These are phyloP conservation scores for Meganola albula DNA, from an alignment of 2,888 invertebrate species.

Conservation along the genomic window DNA sequence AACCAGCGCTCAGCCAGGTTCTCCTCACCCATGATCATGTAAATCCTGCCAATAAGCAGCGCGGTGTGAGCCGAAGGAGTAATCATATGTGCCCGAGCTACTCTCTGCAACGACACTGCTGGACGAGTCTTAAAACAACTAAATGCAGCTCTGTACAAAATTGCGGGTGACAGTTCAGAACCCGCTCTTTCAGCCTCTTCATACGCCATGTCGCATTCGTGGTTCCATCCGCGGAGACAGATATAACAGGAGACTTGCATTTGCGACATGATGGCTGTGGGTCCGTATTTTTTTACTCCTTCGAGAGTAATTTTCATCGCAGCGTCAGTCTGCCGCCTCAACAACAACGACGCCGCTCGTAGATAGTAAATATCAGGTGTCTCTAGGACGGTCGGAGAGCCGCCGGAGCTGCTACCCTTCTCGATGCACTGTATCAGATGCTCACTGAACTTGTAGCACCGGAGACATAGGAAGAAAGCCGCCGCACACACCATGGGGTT, in stretches of 20 bases:
- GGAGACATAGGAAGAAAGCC: slow-evolving; percentile 63
- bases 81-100: slow-evolving; percentile 55
- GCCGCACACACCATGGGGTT: slow-evolving; percentile 61
- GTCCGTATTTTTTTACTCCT: slow-evolving; percentile 50
- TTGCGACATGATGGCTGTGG: slow-evolving; percentile 51
- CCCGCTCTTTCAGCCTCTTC: slow-evolving; percentile 50
- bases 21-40: slow-evolving; percentile 42
- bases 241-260: slow-evolving; percentile 51
- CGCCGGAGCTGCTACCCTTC: slow-evolving; percentile 43
- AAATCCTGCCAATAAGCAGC: slow-evolving; percentile 51
- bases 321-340: slow-evolving; percentile 37
- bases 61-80: slow-evolving; percentile 57
- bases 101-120: slow-evolving; percentile 50
- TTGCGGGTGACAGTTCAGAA: slow-evolving; percentile 37
- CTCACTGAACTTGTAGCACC: slow-evolving; percentile 55
- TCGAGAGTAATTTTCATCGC: slow-evolving; percentile 42
- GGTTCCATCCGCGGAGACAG: slow-evolving; percentile 49
- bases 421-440: slow-evolving; percentile 49
- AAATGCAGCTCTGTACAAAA: slow-evolving; percentile 51
- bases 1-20: slow-evolving; percentile 58
- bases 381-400: slow-evolving; percentile 30
- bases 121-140: slow-evolving; percentile 41
- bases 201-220: slow-evolving; percentile 46
- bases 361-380: slow-evolving; percentile 50
- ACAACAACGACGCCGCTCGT: slow-evolving; percentile 47